Base-by-base conservation (phyloP, 2,888 invertebrate species). In the Euplagia quadripunctaria region DNA sequence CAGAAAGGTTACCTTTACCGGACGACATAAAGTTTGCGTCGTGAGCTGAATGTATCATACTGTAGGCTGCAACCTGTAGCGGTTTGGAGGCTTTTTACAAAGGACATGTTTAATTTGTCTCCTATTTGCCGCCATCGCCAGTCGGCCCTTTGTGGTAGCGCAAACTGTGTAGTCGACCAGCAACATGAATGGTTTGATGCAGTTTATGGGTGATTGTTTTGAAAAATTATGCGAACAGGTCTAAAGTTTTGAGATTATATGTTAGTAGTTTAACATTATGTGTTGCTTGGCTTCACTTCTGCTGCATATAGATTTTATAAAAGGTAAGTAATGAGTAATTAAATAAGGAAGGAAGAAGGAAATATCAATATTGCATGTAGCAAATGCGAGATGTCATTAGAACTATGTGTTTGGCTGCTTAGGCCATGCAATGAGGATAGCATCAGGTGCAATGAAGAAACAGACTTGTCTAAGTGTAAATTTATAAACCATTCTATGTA, bases 41-140 rank as follows among this genome's bases (percentile, higher is more conserved):
- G 90, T 91, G 92, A 83, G 84, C 86, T 87, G 91, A 90, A 92
- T 92, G 86, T 86, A 82, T 88, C 90, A 88, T 79, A 72, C 73
- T 42, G 52, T 49, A 41, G 63, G n/a, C 17, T 49, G 61, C 46
- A 72, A 74, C 78, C 63, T 52, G 67, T 73, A 75, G 81, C 75
- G 77, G 78, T 80, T 77, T 78, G 52, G 70, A 74, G 72, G 64
- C 76, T 85, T 85, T 85, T 80, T 83, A 79, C 74, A 77, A 85
- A 80, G 80, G 72, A 76, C 73, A 78, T 75, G 85, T 91, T 93
- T 93, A 94, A 94, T 93, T 94, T 94, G 93, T 94, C 93, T 89
- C 84, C 87, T 87, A 92, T 92, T 92, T 92, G 91, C 91, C 89
- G 91, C 86, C 85, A 46, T 31, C 55, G 70, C 46, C 67, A 9